phyloP scores from a whole-genome alignment of 2,888 invertebrate genomes.

The Noctua janthina region DNA sequence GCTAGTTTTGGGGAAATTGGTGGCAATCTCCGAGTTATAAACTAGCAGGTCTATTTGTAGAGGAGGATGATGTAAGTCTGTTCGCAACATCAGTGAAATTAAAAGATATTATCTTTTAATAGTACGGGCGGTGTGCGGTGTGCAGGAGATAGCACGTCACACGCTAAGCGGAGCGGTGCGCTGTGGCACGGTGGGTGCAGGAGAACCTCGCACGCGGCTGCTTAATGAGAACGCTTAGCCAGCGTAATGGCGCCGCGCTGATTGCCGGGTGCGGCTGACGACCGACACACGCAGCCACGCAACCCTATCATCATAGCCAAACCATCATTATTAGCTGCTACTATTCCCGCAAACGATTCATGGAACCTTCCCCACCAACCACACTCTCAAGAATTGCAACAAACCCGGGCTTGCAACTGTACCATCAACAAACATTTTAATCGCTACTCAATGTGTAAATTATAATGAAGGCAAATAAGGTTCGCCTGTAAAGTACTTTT shows the following conservation, averaged over 20 bases:
- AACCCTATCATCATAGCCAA: conserved; percentile 74
- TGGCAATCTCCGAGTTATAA: neutral
- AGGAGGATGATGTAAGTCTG: conserved; percentile 33
- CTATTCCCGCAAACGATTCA: conserved; percentile 71
- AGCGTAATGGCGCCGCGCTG: conserved; percentile 80
- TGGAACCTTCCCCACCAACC: conserved; percentile 68
- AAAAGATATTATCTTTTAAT: conserved; percentile 80
- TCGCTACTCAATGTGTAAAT: conserved; percentile 26
- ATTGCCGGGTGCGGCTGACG: conserved; percentile 78
- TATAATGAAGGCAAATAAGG: conserved; percentile 34
- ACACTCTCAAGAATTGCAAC: conserved; percentile 60
- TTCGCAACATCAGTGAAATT: conserved; percentile 72
- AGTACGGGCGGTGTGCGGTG: conserved; percentile 64
- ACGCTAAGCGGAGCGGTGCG: conserved; percentile 38
- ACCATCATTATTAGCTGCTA: conserved; percentile 76
- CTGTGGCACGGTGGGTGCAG: conserved; percentile 46
- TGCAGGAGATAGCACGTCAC: conserved; percentile 65
- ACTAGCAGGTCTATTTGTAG: conserved; percentile 33
- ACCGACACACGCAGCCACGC: conserved; percentile 75
- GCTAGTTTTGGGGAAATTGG: conserved; percentile 4
- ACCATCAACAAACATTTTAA: conserved; percentile 19
- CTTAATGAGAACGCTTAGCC: conserved; percentile 84
- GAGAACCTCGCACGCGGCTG: conserved; percentile 75
- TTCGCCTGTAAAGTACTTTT: conserved; percentile 39
- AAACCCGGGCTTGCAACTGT: conserved; percentile 30